These are phyloP conservation scores for Turritopsis dohrnii DNA, from an alignment of 30 jellyfish, hydroid and myxozoan genomes.

Conservation along the genomic window DNA sequence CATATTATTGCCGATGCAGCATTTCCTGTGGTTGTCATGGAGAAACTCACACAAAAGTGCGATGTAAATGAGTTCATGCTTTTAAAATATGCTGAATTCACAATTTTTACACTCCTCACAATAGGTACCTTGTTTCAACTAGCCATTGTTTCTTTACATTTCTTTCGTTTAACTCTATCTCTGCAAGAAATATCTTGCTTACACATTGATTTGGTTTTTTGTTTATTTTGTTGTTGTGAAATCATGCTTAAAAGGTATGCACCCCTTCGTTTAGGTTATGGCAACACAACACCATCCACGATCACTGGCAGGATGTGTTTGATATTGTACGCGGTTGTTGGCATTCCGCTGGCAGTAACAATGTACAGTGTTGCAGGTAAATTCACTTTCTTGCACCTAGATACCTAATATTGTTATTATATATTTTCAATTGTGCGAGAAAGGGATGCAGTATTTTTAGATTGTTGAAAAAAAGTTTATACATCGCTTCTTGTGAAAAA, in stretches of 20 bases:
- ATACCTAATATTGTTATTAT: too few relatives aligned
- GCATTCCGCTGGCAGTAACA: slow-evolving; percentile 23
- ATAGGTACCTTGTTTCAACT: slow-evolving; percentile 6
- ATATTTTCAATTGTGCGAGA: too few relatives aligned
- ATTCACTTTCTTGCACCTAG: too few relatives aligned
- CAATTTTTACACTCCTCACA: slow-evolving; percentile 8
- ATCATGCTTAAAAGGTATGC: background rate
- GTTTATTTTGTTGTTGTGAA: too few relatives aligned
- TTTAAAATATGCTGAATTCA: slow-evolving; percentile 24
- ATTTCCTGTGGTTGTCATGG: background rate
- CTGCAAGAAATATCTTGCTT: background rate
- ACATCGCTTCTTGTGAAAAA: too few relatives aligned
- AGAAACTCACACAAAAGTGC: background rate
- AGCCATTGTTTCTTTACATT: too few relatives aligned
- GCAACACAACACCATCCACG: slow-evolving; percentile 25
- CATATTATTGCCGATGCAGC: background rate
- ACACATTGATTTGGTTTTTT: background rate
- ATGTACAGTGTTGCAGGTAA: slow-evolving; percentile 26
- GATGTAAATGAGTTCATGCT: slow-evolving; percentile 10
- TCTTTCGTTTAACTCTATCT: background rate
- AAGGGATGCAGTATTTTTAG: too few relatives aligned
- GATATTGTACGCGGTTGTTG: slow-evolving; percentile 9
- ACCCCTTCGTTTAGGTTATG: slow-evolving; percentile 19
- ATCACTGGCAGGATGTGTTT: slow-evolving; percentile 16
- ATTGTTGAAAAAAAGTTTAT: too few relatives aligned